A percentile compares a stretch with the other conserved stretches of the same genome.
Evolutionary conservation across 2,113 vertebrate genomes (phyloP).

Genomic region (Oncorhynchus nerka): DNA sequence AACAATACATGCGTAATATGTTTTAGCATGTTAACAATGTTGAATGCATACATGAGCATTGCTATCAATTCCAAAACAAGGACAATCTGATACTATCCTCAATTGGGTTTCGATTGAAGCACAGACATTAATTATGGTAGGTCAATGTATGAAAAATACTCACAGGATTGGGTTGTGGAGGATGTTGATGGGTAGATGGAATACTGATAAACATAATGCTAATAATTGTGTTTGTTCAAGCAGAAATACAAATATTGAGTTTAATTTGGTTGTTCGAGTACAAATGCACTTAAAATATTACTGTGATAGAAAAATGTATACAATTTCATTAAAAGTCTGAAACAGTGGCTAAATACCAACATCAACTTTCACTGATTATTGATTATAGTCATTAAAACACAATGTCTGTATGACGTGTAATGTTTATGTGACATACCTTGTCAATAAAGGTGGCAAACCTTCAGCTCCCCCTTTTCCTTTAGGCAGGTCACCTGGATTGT

Average conservation of each 20-base stretch:
- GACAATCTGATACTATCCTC: not conserved
- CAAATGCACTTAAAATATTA: not conserved
- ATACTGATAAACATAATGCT: not conserved
- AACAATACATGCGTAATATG: not conserved
- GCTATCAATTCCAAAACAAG: not conserved
- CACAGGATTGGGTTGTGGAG: not conserved
- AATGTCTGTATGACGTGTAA: not conserved
- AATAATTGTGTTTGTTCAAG: not conserved
- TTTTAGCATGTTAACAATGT: not conserved
- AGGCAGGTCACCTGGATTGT: slow-evolving; percentile 52
- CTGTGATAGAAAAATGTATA: too few relatives aligned
- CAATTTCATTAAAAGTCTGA: too few relatives aligned
- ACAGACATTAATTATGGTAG: not conserved
- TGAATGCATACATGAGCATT: not conserved
- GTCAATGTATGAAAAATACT: not conserved
- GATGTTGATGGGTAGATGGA: not conserved
- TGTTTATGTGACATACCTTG: slow-evolving; percentile 42
- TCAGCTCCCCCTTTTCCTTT: slow-evolving; percentile 60
- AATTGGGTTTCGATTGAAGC: not conserved
- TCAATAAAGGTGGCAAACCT: slow-evolving; percentile 61
- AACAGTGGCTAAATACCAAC: too few relatives aligned
- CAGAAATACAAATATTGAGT: not conserved
- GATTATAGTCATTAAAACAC: too few relatives aligned
- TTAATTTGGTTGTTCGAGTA: not conserved
- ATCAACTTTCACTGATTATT: too few relatives aligned